Base-by-base conservation (phyloP, 2,797 vertebrate species). In the Pelochelys cantorii region DNA sequence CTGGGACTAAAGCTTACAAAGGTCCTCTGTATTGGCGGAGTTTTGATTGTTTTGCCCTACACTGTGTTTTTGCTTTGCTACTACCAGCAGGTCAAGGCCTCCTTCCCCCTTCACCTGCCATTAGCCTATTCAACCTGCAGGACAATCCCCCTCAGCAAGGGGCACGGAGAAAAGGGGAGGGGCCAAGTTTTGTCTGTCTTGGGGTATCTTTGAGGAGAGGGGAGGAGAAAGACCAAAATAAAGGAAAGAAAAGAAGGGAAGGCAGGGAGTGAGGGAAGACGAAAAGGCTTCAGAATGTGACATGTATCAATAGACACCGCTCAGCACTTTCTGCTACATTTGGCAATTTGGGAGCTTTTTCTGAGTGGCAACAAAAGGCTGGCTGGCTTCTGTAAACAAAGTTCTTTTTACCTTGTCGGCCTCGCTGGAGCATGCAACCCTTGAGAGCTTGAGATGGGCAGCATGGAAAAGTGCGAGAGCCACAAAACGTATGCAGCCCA, bases 1-100 rank as follows among this genome's bases (percentile, higher is more conserved):
- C 3, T 11, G 68, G 48, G 60, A 74, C 60, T 71, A 65, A 80
- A 10, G 60, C 80, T 80, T 59, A 86, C 81, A 90, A 93, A 75
- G 75, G 59, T 79, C 81, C 84, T 86, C 84, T 74, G 55, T 83
- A 29, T 59, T 55, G 71, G 60, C 7, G 29, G 42, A 81, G 84
- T 79, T 86, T 54, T 86, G 91, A 93, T 90, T 86, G 84, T 90
- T 93, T 90, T 93, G 91, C 84, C 87, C 87, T 83, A 74, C 80
- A 75, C 77, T 55, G 65, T 86, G 84, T 90, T 93, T 86, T 79
- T 54, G 42, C 84, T 86, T 89, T 79, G 48, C 55, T 74, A 29
- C 56, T 79, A 90, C 87, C 87, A 89, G 75, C 42, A 53, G 87
- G 91, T 93, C 84, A 90, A 85, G 91, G 84, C 84, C 81, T 86